Percentiles rank a stretch among this genome's conserved stretches.
Evolutionary conservation across 2,888 invertebrate genomes (phyloP).

Genomic region (Lysandra coridon): DNA sequence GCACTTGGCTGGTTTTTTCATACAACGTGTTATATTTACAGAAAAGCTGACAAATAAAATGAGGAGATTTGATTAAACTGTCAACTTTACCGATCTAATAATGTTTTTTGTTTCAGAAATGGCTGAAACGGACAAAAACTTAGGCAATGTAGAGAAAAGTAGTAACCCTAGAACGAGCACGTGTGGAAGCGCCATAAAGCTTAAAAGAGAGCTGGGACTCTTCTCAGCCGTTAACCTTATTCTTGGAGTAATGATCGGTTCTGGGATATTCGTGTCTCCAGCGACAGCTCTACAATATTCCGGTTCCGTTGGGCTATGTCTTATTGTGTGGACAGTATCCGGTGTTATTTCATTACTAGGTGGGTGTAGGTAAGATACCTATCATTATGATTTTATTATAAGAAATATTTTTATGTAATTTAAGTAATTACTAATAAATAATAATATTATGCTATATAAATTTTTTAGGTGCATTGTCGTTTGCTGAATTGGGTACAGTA

Average conservation of each 20-base stretch:
- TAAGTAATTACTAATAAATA: too few species aligned
- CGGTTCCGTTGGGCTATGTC: constrained; percentile 89
- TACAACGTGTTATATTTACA: too few species aligned
- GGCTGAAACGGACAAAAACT: constrained; percentile 53
- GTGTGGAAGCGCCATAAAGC: constrained; percentile 74
- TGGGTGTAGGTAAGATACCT: constrained; percentile 75
- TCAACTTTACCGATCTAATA: neutral
- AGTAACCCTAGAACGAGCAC: constrained; percentile 48
- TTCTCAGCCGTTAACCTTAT: constrained; percentile 91
- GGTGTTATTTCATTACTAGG: constrained; percentile 90
- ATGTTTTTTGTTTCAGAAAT: constrained; percentile 47
- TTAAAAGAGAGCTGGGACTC: constrained; percentile 88
- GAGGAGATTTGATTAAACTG: too few species aligned
- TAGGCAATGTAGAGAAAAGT: constrained; percentile 50
- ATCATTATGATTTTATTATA: constrained; percentile 34
- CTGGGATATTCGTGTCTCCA: constrained; percentile 93
- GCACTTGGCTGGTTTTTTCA: too few species aligned
- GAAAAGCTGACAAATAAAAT: too few species aligned
- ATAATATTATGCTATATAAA: too few species aligned
- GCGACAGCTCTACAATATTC: constrained; percentile 87
- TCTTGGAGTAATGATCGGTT: constrained; percentile 94
- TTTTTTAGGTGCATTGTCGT: constrained; percentile 86
- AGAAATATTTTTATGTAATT: constrained; percentile 10
- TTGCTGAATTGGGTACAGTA: constrained; percentile 90
- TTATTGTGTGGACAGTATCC: constrained; percentile 89